phyloP scores from a whole-genome alignment of 2,888 invertebrate genomes.

The Ichneumon xanthorius region DNA sequence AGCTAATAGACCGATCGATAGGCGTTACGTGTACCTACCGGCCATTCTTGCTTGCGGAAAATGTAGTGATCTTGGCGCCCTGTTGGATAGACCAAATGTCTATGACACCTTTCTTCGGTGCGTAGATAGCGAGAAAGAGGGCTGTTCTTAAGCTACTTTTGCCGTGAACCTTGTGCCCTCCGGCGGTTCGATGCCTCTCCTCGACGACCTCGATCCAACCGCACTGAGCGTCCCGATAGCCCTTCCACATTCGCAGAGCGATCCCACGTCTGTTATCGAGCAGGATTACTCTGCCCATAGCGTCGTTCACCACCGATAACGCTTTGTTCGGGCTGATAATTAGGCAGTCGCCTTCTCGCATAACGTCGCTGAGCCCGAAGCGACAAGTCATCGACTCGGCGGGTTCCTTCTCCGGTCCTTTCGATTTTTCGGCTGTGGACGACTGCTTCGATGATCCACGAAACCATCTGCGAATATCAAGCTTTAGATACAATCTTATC shows the following conservation, averaged over 20 bases:
- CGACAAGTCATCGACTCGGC: conserved; percentile 92
- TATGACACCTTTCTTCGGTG: conserved; percentile 95
- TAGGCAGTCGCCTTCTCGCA: conserved; percentile 91
- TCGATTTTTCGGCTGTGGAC: conserved; percentile 76
- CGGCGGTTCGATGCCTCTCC: conserved; percentile 82
- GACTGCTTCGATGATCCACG: conserved; percentile 85
- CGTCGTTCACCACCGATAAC: conserved; percentile 93
- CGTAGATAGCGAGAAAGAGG: conserved; percentile 96
- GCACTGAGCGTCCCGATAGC: conserved; percentile 97
- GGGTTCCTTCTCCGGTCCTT: conserved; percentile 83
- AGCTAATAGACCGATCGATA: neutral
- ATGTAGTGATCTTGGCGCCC: conserved; percentile 95
- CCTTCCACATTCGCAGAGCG: conserved; percentile 96
- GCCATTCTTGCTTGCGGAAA: conserved; percentile 94
- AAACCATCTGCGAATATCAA: conserved; percentile 85
- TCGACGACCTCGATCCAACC: conserved; percentile 95
- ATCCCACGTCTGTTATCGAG: conserved; percentile 93
- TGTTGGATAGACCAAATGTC: conserved; percentile 97
- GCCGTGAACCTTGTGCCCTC: conserved; percentile 58
- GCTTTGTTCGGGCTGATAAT: conserved; percentile 92
- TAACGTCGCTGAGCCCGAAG: conserved; percentile 92
- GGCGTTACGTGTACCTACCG: conserved; percentile 78
- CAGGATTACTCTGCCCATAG: conserved; percentile 94
- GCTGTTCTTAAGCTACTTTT: conserved; percentile 86
- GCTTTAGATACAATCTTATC: neutral